Conservation (phyloP, 2,888 invertebrate genomes). For the Notodonta ziczac region DNA sequence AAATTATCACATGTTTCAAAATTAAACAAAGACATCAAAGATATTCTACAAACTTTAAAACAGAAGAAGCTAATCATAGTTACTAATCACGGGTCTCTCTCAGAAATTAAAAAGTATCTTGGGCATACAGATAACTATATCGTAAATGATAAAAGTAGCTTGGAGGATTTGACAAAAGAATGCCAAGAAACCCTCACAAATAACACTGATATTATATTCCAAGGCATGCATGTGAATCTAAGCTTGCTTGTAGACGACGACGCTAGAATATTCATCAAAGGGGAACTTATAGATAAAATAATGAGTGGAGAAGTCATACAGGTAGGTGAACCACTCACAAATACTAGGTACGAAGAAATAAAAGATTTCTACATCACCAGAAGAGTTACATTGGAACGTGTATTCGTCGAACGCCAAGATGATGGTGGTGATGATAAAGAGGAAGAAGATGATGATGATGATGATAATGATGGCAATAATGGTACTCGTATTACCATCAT, state of each 20-base stretch:
- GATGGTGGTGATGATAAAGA: too few species aligned
- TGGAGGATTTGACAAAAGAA: constrained; percentile 8
- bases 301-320: constrained; percentile 8
- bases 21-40: not conserved
- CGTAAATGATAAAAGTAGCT: not conserved
- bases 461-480: too few species aligned
- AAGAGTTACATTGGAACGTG: not conserved
- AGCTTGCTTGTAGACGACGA: constrained; percentile 6
- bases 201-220: constrained; percentile 7
- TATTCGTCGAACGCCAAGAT: not conserved
- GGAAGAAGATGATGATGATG: too few species aligned
- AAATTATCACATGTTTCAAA: not conserved
- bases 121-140: not conserved
- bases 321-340: constrained; percentile 8
- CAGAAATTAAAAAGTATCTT: not conserved
- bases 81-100: not conserved
- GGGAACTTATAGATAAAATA: constrained; percentile 9
- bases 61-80: not conserved
- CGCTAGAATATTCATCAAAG: constrained; percentile 7
- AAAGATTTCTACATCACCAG: constrained; percentile 13
- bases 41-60: not conserved
- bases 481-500: too few species aligned
- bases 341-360: constrained; percentile 9
- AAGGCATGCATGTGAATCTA: constrained; percentile 11
- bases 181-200: constrained; percentile 7